These are phyloP conservation scores for Jordanella pulchra DNA, from an alignment of 2,797 vertebrate species.

Conservation along the genomic window DNA sequence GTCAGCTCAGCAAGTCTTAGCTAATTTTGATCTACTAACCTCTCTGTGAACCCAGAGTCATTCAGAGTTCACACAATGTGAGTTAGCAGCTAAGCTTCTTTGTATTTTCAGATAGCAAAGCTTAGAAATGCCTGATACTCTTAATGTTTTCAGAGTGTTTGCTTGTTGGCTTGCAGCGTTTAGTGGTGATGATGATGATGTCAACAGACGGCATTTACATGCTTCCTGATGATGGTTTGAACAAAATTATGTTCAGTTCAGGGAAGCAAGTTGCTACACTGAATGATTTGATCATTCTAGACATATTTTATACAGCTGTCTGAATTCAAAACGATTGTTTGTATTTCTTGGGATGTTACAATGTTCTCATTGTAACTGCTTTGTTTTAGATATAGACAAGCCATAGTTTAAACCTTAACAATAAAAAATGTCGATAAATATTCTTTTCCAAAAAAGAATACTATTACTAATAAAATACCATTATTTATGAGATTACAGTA, in stretches of 20 bases:
- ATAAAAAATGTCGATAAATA: no score
- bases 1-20: conserved; percentile 32
- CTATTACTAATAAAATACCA: neutral
- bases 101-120: conserved; percentile 60
- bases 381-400: neutral
- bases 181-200: conserved; percentile 4
- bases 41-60: conserved; percentile 66
- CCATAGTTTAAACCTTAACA: neutral
- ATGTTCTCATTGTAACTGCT: neutral
- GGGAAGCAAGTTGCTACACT: neutral
- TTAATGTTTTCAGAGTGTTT: conserved; percentile 18
- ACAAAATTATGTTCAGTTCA: neutral
- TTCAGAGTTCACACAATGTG: conserved; percentile 69
- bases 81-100: conserved; percentile 66
- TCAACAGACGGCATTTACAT: conserved; percentile 6
- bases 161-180: conserved; percentile 40
- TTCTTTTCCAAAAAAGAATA: neutral
- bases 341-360: neutral
- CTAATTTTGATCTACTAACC: conserved; percentile 68
- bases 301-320: neutral
- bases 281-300: no score
- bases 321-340: neutral
- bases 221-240: neutral
- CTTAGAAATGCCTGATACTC: conserved; percentile 37
- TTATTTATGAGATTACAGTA: neutral